Evolutionary conservation across 92 coral and sea anemone genomes (phyloP), one percentile per base, ranked within the genome.

Genomic region (Siderastrea radians): DNA sequence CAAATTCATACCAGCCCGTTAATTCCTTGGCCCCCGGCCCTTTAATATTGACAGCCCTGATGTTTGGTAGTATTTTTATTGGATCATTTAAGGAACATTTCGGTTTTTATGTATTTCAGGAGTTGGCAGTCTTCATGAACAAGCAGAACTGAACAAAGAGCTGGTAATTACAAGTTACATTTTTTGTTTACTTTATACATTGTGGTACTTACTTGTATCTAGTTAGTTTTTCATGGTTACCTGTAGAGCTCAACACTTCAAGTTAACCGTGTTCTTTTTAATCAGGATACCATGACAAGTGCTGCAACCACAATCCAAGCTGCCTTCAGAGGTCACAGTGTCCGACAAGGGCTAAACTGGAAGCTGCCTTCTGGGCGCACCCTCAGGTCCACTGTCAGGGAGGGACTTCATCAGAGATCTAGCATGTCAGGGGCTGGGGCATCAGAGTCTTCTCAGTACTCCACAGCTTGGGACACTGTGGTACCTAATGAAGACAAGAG

Each of bases 301-400:
- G 99, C 99, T 1, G 99, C 98, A 9, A 98, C 99, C 14, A 95
- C 93, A 59, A 98, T 98, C 75, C 99, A 98, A 78, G 99, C 99
- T 7, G 98, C 92, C 3, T 98, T 92, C 76, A 92, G 99, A 45
- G 99, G 99, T 16, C 96, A 98, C 93, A 98, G 96, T 65, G 95
- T 95, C 16, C 95, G 99, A 0, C 96, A 98, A 55, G 97, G 99
- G 1, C 74, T 86, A 13, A 90, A 93, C 87, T 98, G 99, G 99
- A 95, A 85, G 84, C 95, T 95, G 15, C 98, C 98, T 9, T 95
- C 98, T 17, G 98, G 98, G 10, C 96, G 91, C 48, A 95, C 96
- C 66, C 92, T 95, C 48, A 94, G 98, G 66, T 94, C 92, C 53
- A 89, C 94, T 77, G 85, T 95, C 58, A 83, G 95, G 60, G 74